Conservation (phyloP, 2,797 vertebrate genomes). For the Hemibagrus guttatus region DNA sequence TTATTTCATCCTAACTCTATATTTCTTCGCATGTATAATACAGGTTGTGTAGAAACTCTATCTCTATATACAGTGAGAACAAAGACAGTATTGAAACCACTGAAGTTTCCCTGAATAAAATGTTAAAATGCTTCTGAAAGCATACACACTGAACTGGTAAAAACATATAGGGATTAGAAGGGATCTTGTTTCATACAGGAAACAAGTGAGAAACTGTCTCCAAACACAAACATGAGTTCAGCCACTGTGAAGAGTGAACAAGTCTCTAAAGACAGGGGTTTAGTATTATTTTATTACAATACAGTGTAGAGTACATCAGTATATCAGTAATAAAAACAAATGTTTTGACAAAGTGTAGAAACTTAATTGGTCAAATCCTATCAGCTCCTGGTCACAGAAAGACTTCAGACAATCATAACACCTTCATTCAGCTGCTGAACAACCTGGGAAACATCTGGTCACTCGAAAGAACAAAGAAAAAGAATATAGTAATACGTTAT, state of each 20-base stretch:
- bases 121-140: background rate
- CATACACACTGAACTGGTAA: background rate
- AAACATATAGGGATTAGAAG: background rate
- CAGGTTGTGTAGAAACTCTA: background rate
- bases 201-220: constrained; percentile 4
- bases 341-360: background rate
- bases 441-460: background rate
- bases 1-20: no score
- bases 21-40: background rate
- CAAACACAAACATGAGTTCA: background rate
- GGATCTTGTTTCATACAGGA: background rate
- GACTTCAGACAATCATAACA: constrained; percentile 3
- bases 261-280: background rate
- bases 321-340: constrained; percentile 2
- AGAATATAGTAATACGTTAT: background rate
- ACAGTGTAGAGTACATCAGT: background rate
- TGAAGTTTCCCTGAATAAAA: background rate
- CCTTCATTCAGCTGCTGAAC: background rate
- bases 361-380: background rate
- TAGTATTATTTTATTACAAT: constrained; percentile 2
- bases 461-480: background rate
- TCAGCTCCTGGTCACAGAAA: background rate
- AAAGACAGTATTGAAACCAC: background rate
- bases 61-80: background rate
- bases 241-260: background rate